Base-by-base conservation (phyloP, 1,140 invertebrate species). In the Rhyzopertha dominica region DNA sequence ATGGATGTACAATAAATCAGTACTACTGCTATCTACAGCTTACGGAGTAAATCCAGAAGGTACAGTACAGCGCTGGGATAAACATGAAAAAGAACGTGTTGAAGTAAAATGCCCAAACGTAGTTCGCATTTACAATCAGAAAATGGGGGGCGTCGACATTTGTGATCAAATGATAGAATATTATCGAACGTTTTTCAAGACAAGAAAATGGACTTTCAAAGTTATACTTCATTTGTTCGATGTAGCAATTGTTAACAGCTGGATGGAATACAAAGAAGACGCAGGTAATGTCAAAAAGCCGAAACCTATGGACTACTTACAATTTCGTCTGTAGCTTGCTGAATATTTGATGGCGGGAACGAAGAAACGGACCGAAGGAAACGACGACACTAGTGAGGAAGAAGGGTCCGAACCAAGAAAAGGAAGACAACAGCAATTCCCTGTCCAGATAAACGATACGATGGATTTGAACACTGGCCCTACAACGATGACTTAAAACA, bases 401-500 rank as follows among this genome's bases (percentile, higher is more conserved):
- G n/a, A n/a, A n/a, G n/a, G n/a, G n/a, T n/a, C n/a, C n/a, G n/a
- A n/a, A n/a, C 13, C 10, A 24, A 18, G 31, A 43, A 43, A 23
- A 43, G 18, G 31, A 43, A 12, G 12, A 8, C 12, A 14, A 35
- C 29, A 32, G 28, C 42, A 12, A 25, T 19, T n/a, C 24, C 44
- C 19, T 40, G 36, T 28, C 35, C 9, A 20, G 44, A 46, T 38
- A 40, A 46, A 31, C 29, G 35, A 22, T 46, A 46, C 18, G 43
- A 45, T 20, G 43, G 35, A 4, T 39, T 41, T 31, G 10, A 45
- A 26, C 34, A 45, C 24, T 45, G 44, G 36, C 44, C 44, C 13
- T 17, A 19, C 10, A 46, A 26, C 26, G 35, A 46, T 39, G 20
- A 38, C 13, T 35, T 46, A 22, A 39, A 40, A 26, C 13, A 39